Percentiles rank a stretch among this genome's conserved stretches.
phyloP scores from a whole-genome alignment of 2,113 vertebrate genomes.

The Lophotis ruficrista region DNA sequence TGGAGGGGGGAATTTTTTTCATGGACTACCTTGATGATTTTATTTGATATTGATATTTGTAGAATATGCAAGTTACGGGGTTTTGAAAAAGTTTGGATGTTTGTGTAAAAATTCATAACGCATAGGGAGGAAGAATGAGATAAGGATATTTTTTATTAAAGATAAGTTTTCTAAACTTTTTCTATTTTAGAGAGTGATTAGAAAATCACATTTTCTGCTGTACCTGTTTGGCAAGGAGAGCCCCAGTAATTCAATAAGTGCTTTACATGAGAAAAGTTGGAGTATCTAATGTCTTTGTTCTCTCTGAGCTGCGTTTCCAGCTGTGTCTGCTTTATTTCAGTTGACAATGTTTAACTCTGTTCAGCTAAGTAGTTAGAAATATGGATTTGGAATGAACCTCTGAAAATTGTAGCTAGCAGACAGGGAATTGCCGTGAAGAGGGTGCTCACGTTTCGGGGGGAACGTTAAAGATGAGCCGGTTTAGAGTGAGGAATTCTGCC shows the following conservation, averaged over 20 bases:
- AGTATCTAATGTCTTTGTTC: neutral
- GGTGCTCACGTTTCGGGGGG: constrained; percentile 30
- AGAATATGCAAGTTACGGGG: neutral
- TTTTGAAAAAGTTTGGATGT: neutral
- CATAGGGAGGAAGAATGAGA: neutral
- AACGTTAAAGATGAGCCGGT: constrained; percentile 5
- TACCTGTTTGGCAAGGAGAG: neutral
- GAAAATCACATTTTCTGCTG: neutral
- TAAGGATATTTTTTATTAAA: neutral
- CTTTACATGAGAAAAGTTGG: neutral
- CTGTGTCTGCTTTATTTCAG: constrained; percentile 54
- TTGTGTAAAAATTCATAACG: neutral
- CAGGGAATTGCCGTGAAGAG: neutral
- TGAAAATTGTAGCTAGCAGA: neutral
- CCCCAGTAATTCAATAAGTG: neutral
- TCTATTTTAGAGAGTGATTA: neutral
- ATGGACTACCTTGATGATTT: neutral
- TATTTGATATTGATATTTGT: neutral
- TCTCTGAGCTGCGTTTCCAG: neutral
- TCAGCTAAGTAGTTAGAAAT: constrained; percentile 4
- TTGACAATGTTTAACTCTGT: neutral
- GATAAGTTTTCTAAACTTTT: neutral
- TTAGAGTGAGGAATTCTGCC: neutral
- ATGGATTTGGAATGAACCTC: constrained; percentile 29
- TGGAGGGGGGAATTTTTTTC: neutral